Percentiles rank a stretch among this genome's conserved stretches.
Conservation (phyloP, 2,113 vertebrate genomes). For the Nerophis lumbriciformis region DNA sequence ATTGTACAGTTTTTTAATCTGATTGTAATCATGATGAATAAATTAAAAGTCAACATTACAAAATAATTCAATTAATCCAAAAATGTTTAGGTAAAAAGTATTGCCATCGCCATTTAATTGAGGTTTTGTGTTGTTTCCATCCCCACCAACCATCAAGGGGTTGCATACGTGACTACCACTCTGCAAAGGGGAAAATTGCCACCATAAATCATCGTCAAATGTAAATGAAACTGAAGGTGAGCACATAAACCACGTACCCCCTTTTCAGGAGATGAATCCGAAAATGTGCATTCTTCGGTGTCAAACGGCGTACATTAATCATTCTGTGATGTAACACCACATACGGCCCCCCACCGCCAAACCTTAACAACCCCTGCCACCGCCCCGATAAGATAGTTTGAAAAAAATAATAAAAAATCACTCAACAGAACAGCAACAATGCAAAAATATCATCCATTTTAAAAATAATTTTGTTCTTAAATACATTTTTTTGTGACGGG, state of each 20-base stretch:
- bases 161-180: neutral
- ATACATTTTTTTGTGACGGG: no score
- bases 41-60: no score
- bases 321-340: neutral
- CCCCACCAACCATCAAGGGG: neutral
- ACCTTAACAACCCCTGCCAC: no score
- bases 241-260: neutral
- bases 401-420: no score
- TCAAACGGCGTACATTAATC: slow-evolving; percentile 2
- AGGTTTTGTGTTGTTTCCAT: neutral
- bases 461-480: no score
- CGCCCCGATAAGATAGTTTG: no score
- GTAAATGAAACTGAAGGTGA: slow-evolving; percentile 5
- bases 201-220: neutral
- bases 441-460: no score
- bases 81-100: no score
- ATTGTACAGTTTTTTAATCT: no score
- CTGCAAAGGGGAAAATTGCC: neutral
- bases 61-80: no score
- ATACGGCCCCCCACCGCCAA: neutral
- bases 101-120: neutral
- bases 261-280: neutral
- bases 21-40: no score
- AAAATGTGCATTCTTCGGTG: neutral
- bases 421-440: no score